A percentile compares a stretch with the other conserved stretches of the same genome.
Evolutionary conservation across 2,113 vertebrate species (phyloP).

Genomic region (Cyanistes caeruleus): DNA sequence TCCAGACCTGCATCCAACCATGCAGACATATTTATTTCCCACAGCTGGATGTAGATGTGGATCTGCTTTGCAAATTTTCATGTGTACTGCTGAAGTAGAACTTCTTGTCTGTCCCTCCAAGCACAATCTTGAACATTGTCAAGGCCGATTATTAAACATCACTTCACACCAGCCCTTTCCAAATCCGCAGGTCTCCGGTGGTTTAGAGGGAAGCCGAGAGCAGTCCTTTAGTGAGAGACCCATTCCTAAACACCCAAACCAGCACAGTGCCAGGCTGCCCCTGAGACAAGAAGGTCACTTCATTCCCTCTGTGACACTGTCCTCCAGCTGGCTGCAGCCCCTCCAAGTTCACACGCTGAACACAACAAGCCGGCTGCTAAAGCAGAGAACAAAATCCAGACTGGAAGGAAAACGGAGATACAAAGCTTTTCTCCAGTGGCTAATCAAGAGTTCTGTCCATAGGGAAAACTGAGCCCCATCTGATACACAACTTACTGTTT

Average conservation of each 20-base stretch:
- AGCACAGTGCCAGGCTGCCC: neutral
- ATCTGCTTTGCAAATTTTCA: neutral
- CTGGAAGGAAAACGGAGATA: conserved; percentile 38
- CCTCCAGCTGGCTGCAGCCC: neutral
- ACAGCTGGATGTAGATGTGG: neutral
- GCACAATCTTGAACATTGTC: conserved; percentile 54
- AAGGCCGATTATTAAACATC: conserved; percentile 40
- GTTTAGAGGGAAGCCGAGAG: conserved; percentile 19
- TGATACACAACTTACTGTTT: conserved; percentile 64
- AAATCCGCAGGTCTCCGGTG: neutral
- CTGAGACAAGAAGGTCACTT: neutral
- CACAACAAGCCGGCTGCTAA: conserved; percentile 21
- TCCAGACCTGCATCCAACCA: neutral
- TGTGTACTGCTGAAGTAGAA: neutral
- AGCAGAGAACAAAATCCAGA: conserved; percentile 58
- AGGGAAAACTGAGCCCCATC: conserved; percentile 65
- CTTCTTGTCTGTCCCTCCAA: conserved; percentile 18
- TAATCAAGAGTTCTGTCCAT: conserved; percentile 64
- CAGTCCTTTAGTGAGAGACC: neutral
- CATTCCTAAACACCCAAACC: neutral
- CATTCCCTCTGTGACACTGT: neutral
- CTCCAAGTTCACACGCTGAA: neutral
- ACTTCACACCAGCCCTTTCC: conserved; percentile 36
- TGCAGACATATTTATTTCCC: neutral
- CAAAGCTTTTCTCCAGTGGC: conserved; percentile 48